A percentile compares a stretch with the other conserved stretches of the same genome.
Conservation (phyloP, 2,888 invertebrate genomes). For the Atethmia centrago region DNA sequence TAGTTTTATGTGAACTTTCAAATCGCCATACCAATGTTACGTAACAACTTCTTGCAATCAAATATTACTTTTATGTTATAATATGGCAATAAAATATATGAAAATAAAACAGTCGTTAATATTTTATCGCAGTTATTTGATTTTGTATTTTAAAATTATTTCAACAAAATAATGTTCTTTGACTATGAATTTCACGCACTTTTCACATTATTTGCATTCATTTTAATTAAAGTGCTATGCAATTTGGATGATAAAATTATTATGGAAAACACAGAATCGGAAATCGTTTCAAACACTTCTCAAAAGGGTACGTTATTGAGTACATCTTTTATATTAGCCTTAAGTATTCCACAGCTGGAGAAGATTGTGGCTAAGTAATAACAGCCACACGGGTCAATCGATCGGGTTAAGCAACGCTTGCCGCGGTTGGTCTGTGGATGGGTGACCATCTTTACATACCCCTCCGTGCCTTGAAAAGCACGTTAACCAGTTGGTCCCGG, state of each 20-base stretch:
- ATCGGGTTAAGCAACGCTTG: no score
- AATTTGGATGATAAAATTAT: accelerated
- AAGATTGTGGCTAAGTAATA: no score
- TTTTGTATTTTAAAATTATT: neutral
- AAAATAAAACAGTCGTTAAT: slow-evolving; percentile 9
- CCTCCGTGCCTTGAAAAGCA: no score
- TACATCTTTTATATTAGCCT: neutral
- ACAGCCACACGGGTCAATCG: no score
- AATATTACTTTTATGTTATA: slow-evolving; percentile 31
- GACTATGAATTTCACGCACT: neutral
- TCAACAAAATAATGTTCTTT: slow-evolving; percentile 25
- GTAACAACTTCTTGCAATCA: slow-evolving; percentile 17
- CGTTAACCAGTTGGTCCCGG: no score
- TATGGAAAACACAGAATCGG: no score
- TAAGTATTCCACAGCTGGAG: no score
- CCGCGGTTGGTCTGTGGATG: no score
- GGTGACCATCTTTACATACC: no score
- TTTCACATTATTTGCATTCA: slow-evolving; percentile 3
- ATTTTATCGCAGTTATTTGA: slow-evolving; percentile 2
- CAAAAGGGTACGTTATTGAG: slow-evolving; percentile 6
- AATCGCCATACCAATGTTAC: slow-evolving; percentile 1
- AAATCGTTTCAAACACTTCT: accelerated
- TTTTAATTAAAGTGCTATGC: slow-evolving; percentile 8
- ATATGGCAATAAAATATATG: slow-evolving; percentile 20
- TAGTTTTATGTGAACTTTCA: neutral